These are phyloP conservation scores for Caenorhabditis remanei DNA, from an alignment of 1,140 invertebrate species.

Conservation along the genomic window DNA sequence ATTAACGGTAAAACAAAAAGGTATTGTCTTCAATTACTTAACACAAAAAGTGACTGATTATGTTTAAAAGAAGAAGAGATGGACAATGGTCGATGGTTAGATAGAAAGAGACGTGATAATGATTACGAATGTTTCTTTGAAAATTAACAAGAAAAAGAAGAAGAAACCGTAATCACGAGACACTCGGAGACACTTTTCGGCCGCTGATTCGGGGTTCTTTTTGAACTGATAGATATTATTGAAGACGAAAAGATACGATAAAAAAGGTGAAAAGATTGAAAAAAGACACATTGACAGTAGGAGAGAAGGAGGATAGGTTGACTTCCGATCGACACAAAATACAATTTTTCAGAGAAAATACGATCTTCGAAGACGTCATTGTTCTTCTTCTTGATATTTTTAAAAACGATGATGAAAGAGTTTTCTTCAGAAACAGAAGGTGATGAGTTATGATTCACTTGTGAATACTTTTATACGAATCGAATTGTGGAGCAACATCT, in stretches of 20 bases:
- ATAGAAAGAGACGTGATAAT: background rate
- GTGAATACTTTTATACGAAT: background rate
- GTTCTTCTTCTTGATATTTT: background rate
- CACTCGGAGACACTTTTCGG: background rate
- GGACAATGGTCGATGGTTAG: slow-evolving; percentile 18
- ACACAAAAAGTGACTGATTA: no score
- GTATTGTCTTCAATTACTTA: no score
- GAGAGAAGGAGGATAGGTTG: background rate
- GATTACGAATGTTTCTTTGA: background rate
- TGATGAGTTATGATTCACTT: background rate
- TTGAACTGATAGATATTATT: background rate
- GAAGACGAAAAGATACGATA: background rate
- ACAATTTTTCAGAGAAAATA: background rate
- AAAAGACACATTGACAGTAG: background rate
- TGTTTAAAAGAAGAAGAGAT: no score
- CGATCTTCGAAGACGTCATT: background rate
- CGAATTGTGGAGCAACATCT: background rate
- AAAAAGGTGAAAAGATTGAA: no score
- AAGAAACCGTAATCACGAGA: background rate
- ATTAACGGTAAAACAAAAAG: no score
- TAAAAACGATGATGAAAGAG: background rate
- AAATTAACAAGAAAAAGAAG: background rate
- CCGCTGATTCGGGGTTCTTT: background rate
- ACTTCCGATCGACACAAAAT: background rate
- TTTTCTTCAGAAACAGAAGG: background rate